Evolutionary conservation across 2,797 vertebrate genomes (phyloP).

Genomic region (Cyprinella venusta): DNA sequence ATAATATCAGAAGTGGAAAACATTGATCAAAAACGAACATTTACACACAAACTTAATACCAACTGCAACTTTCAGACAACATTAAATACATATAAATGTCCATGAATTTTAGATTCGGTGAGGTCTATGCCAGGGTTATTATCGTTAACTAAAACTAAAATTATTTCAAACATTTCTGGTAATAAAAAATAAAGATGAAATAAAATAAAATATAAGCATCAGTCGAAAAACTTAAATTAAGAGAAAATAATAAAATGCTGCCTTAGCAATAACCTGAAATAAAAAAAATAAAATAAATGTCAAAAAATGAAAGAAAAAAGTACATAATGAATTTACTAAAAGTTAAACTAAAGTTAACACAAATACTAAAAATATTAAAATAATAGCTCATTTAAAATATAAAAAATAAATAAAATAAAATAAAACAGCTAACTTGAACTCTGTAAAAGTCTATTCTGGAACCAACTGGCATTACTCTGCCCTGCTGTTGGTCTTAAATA

Average conservation of each 20-base stretch:
- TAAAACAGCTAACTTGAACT: too few species aligned
- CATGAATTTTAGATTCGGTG: neutral
- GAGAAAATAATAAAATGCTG: neutral
- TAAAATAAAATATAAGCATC: neutral
- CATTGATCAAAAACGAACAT: neutral
- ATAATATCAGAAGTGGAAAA: neutral
- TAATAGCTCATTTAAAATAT: neutral
- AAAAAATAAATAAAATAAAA: neutral
- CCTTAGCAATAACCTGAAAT: neutral
- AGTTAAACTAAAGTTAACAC: neutral
- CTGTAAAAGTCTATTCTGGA: neutral
- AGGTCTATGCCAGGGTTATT: neutral
- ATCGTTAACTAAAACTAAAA: neutral
- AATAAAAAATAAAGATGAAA: neutral
- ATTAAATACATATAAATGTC: neutral
- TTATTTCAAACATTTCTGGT: neutral
- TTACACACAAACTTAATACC: neutral
- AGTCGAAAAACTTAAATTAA: neutral
- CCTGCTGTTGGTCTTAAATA: neutral
- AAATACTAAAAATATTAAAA: neutral
- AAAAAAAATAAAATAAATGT: too few species aligned
- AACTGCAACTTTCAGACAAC: neutral
- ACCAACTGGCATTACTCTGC: neutral
- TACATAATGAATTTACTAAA: neutral
- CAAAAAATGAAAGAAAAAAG: neutral